Conservation (phyloP, 1,140 invertebrate species). For the Bombus impatiens region DNA sequence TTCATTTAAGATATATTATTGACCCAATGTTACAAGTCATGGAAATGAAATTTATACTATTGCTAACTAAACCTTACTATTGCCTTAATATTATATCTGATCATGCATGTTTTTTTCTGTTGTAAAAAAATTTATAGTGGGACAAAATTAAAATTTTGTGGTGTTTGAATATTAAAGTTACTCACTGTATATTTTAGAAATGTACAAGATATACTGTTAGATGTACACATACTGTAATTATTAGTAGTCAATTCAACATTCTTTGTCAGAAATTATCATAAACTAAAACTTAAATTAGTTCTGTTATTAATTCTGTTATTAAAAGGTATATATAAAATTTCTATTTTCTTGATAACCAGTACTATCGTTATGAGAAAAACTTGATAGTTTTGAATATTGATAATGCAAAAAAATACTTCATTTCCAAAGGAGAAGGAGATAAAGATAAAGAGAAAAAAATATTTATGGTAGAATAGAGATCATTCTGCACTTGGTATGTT, state of each 20-base stretch:
- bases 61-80: too few relatives aligned
- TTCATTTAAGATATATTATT: not conserved
- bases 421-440: not conserved
- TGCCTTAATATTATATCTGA: too few relatives aligned
- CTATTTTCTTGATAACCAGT: not conserved
- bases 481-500: not conserved
- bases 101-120: too few relatives aligned
- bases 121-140: too few relatives aligned
- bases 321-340: not conserved
- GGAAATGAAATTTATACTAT: too few relatives aligned
- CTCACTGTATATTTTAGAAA: not conserved
- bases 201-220: not conserved
- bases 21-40: too few relatives aligned
- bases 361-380: not conserved
- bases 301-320: not conserved
- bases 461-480: not conserved
- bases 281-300: not conserved
- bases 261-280: not conserved
- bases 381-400: not conserved
- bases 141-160: too few relatives aligned
- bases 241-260: not conserved
- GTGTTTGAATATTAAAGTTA: too few relatives aligned
- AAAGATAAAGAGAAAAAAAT: not conserved
- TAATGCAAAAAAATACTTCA: not conserved
- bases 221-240: not conserved